Evolutionary conservation across 2,888 invertebrate genomes (phyloP), one percentile per base, ranked within the genome.

Genomic region (Pecten maximus): DNA sequence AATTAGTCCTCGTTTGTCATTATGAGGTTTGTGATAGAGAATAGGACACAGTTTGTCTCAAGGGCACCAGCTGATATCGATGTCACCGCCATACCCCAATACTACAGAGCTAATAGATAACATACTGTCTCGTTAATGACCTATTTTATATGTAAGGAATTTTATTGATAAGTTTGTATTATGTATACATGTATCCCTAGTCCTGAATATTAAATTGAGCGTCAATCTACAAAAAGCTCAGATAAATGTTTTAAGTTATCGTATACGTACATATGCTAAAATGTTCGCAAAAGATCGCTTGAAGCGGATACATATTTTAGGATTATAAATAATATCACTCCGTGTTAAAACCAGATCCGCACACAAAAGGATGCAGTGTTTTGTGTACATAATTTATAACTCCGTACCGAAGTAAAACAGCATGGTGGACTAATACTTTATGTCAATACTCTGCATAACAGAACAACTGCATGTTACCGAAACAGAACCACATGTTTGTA

Each of bases 401-500:
- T 23, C 16, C 15, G 16, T 74, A 74, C 74, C 35, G 12, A 44
- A 54, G 35, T 28, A 35, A 28, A 0, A 35, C 28, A 74, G 35
- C 28, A 28, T 8, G 2, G 28, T 28, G 10, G 19, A 35, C 35
- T 10, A 35, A 4, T 74, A 74, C 4, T 28, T 8, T 74, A 74
- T 28, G 74, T 35, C 74, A 74, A 74, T 74, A 74, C 74, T 35
- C 74, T 12, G 74, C 74, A 35, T 28, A 12, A 74, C 74, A 35
- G 74, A 74, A 35, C 74, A 10, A 74, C 74, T 74, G 74, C 74
- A 74, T 74, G 35, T 28, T 74, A 35, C 8, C 35, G 35, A 35
- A 74, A 74, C 35, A 74, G 15, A 28, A 74, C 74, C 74, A 74
- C 35, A 35, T 74, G 74, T 74, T 74, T 74, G 74, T 28, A 74